Evolutionary conservation across 2,113 vertebrate species (phyloP).

Genomic region (Channa argus): DNA sequence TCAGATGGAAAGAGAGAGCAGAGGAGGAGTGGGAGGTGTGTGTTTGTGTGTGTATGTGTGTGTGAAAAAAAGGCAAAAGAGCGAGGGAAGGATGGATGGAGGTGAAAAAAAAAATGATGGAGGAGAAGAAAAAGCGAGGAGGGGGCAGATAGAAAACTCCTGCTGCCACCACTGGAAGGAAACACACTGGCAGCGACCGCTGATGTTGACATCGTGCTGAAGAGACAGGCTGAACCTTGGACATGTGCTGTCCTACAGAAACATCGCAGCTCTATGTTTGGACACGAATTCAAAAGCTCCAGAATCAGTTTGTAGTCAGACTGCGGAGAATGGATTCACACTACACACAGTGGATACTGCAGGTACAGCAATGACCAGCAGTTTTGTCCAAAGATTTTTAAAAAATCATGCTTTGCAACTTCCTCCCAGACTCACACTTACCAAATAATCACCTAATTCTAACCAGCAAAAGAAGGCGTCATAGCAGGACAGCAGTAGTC

Average conservation of each 20-base stretch:
- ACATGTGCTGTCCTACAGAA: neutral
- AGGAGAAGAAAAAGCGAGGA: slow-evolving; percentile 22
- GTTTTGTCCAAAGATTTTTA: no score
- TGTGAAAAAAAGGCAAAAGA: slow-evolving; percentile 33
- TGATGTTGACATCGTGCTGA: slow-evolving; percentile 25
- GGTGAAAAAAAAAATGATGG: slow-evolving; percentile 49
- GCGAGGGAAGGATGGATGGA: slow-evolving; percentile 43
- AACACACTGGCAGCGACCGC: slow-evolving; percentile 9
- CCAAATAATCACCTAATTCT: no score
- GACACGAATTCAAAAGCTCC: neutral
- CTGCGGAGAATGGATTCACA: no score
- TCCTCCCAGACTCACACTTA: no score
- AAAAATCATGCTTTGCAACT: no score
- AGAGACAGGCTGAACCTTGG: slow-evolving; percentile 5
- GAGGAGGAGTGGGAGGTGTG: slow-evolving; percentile 14
- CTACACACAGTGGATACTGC: no score
- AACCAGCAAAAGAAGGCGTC: no score
- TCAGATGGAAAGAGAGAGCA: slow-evolving; percentile 63
- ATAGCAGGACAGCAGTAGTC: no score
- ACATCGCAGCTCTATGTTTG: neutral
- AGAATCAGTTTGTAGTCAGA: no score
- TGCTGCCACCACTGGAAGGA: slow-evolving; percentile 12
- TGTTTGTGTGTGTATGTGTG: no score
- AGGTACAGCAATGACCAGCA: no score
- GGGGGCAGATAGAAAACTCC: slow-evolving; percentile 10